phyloP scores from a whole-genome alignment of 2,888 invertebrate species.

The Hemaris fuciformis region DNA sequence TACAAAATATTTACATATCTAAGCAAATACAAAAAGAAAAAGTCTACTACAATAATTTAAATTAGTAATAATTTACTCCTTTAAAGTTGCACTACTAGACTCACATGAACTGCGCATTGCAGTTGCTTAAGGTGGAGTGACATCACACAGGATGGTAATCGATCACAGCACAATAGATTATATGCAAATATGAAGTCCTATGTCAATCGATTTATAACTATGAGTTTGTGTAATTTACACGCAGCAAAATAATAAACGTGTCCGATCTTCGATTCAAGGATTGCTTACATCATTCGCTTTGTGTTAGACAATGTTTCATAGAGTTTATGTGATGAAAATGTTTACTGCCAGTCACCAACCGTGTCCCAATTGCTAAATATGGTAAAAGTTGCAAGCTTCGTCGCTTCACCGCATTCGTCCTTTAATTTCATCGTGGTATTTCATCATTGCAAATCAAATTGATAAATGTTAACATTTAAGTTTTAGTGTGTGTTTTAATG shows the following conservation, averaged over 20 bases:
- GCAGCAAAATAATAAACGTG: conserved; percentile 9
- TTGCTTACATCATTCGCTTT: conserved; percentile 13
- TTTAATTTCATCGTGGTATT: background rate
- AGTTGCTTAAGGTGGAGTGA: conserved; percentile 17
- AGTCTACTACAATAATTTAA: too few relatives aligned
- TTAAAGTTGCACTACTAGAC: too few relatives aligned
- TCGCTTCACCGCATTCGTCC: background rate
- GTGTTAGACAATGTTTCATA: conserved; percentile 9
- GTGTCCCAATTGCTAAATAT: background rate
- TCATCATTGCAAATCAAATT: background rate
- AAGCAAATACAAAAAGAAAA: too few relatives aligned
- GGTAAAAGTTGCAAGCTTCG: background rate
- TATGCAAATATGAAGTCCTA: conserved; percentile 30
- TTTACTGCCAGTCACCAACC: background rate
- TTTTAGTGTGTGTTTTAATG: too few relatives aligned
- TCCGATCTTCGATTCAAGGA: conserved; percentile 11
- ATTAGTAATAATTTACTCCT: too few relatives aligned
- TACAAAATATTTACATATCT: too few relatives aligned
- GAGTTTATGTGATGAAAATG: background rate
- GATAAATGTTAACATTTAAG: too few relatives aligned
- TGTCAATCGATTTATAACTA: conserved; percentile 21
- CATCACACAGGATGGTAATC: conserved; percentile 29
- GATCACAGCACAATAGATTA: conserved; percentile 36
- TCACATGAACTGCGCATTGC: background rate
- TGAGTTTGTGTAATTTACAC: conserved; percentile 11